phyloP scores from a whole-genome alignment of 2,888 invertebrate genomes.

The Watsonalla binaria region DNA sequence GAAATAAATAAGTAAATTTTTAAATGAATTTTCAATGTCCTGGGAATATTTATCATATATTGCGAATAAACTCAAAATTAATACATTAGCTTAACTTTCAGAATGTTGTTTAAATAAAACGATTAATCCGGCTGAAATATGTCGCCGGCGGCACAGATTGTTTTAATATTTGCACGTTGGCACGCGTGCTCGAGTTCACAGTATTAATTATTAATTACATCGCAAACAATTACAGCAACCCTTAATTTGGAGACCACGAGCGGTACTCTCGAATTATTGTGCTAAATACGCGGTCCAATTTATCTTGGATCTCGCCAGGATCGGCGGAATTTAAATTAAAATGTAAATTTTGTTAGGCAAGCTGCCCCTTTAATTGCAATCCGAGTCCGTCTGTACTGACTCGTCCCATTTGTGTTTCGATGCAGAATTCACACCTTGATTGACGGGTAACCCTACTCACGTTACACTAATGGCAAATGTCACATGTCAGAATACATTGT shows the following conservation, averaged over 20 bases:
- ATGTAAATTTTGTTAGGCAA: constrained; percentile 72
- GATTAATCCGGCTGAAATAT: constrained; percentile 13
- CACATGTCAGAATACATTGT: neutral
- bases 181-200: constrained; percentile 33
- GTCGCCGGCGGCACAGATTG: constrained; percentile 20
- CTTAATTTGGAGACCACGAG: constrained; percentile 59
- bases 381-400: constrained; percentile 56
- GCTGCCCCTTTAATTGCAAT: constrained; percentile 66
- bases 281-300: constrained; percentile 70
- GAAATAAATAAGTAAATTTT: too few species aligned
- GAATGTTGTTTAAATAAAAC: constrained; percentile 1
- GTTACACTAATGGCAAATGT: neutral
- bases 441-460: constrained; percentile 19
- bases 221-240: constrained; percentile 65
- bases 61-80: neutral
- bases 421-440: constrained; percentile 31
- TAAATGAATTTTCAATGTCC: too few species aligned
- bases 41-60: too few species aligned
- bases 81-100: neutral
- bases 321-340: constrained; percentile 74
- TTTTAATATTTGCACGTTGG: constrained; percentile 12
- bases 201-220: constrained; percentile 68
- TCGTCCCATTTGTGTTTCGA: constrained; percentile 41
- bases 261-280: constrained; percentile 64
- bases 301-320: constrained; percentile 74